phyloP scores from a whole-genome alignment of 2,113 vertebrate genomes.

The Glaucomys volans region DNA sequence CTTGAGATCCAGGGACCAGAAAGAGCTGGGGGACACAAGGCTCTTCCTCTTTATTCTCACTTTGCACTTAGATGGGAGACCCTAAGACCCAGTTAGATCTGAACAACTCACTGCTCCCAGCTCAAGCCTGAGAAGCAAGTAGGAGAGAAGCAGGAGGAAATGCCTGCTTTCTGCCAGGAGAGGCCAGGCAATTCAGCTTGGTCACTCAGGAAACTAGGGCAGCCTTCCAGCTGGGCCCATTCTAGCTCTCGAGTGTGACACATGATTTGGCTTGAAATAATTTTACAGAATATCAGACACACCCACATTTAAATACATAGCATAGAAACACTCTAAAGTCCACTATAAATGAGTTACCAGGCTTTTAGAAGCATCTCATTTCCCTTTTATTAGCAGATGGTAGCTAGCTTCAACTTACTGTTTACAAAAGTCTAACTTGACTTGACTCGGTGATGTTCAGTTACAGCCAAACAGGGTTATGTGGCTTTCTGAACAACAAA shows the following conservation, averaged over 20 bases:
- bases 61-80: neutral
- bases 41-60: neutral
- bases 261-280: slow-evolving; percentile 33
- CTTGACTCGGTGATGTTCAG: neutral
- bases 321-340: slow-evolving; percentile 41
- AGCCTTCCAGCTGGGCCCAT: neutral
- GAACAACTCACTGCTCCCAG: neutral
- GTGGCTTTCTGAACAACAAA: neutral
- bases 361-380: neutral
- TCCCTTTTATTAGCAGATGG: neutral
- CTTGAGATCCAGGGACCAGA: neutral
- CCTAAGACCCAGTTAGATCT: neutral
- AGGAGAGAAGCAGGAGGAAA: neutral
- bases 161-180: neutral
- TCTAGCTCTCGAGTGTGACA: neutral
- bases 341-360: neutral
- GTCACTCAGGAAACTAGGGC: slow-evolving; percentile 52
- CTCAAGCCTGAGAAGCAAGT: neutral
- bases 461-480: neutral
- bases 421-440: neutral
- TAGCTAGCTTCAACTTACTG: neutral
- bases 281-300: slow-evolving; percentile 50
- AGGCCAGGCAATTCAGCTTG: neutral
- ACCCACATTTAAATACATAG: slow-evolving; percentile 51
- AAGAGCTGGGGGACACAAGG: neutral